Evolutionary conservation across 1,140 invertebrate species (phyloP).

Genomic region (Brachionus angularis): DNA sequence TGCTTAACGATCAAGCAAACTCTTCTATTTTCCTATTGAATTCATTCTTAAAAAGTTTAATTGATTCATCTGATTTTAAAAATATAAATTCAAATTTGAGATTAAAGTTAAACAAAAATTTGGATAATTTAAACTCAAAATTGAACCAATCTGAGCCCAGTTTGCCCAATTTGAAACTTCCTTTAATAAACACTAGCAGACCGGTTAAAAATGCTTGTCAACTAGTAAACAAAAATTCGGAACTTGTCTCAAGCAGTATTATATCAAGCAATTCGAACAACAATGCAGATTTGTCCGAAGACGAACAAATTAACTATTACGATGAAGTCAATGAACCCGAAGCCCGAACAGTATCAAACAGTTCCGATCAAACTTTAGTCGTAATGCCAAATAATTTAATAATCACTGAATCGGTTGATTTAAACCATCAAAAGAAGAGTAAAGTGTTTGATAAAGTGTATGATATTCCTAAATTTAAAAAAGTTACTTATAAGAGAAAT

Average conservation of each 20-base stretch:
- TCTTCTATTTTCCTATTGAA: too few species aligned
- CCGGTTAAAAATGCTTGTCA: not conserved
- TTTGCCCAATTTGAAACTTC: conserved; percentile 26
- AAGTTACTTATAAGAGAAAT: too few species aligned
- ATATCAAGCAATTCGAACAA: conserved; percentile 19
- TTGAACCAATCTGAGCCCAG: not conserved
- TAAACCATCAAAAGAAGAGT: conserved; percentile 13
- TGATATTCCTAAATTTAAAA: too few species aligned
- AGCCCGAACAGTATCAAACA: not conserved
- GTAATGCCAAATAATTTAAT: conserved; percentile 23
- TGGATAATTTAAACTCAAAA: not conserved
- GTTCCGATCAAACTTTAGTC: conserved; percentile 6
- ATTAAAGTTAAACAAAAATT: too few species aligned
- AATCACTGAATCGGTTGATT: conserved; percentile 3
- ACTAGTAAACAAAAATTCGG: not conserved
- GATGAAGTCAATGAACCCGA: conserved; percentile 10
- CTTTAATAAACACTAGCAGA: not conserved
- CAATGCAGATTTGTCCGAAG: conserved; percentile 38
- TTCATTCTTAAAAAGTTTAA: too few species aligned
- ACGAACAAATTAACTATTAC: conserved; percentile 43
- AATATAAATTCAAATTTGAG: too few species aligned
- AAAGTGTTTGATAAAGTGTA: too few species aligned
- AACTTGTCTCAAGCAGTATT: conserved; percentile 22
- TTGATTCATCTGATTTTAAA: too few species aligned
- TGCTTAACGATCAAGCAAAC: not conserved